These are phyloP conservation scores for Microctenopoma steveboyesi DNA, from an alignment of 2,797 vertebrate genomes.

Conservation along the genomic window DNA sequence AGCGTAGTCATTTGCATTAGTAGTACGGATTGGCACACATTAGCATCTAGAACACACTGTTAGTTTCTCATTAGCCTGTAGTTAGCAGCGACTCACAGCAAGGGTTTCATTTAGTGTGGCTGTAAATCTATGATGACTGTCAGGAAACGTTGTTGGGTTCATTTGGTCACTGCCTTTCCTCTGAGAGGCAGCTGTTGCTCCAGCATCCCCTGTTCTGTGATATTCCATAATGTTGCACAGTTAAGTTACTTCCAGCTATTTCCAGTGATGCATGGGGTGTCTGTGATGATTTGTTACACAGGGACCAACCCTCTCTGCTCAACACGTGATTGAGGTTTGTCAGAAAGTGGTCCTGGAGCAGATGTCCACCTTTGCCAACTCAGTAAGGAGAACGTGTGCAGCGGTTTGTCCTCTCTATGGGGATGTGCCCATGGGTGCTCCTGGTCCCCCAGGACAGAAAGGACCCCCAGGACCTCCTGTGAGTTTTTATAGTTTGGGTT, in stretches of 20 bases:
- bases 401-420: conserved; percentile 85
- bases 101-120: conserved; percentile 69
- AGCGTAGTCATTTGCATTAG: conserved; percentile 35
- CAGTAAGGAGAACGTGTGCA: conserved; percentile 82
- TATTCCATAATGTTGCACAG: conserved; percentile 55
- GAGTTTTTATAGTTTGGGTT: conserved; percentile 56
- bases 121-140: conserved; percentile 77
- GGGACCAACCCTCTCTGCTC: conserved; percentile 79
- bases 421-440: conserved; percentile 80
- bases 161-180: conserved; percentile 67
- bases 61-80: conserved; percentile 68
- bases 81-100: conserved; percentile 62
- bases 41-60: conserved; percentile 70
- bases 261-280: conserved; percentile 62
- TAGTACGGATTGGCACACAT: conserved; percentile 49
- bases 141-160: conserved; percentile 67
- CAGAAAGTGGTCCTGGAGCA: conserved; percentile 85
- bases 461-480: conserved; percentile 80
- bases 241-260: conserved; percentile 54
- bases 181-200: conserved; percentile 49
- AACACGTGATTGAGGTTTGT: conserved; percentile 83
- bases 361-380: conserved; percentile 86
- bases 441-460: conserved; percentile 76
- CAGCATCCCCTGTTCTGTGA: conserved; percentile 51
- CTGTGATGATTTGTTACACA: conserved; percentile 70